A percentile compares a stretch with the other conserved stretches of the same genome.
phyloP scores from a whole-genome alignment of 2,888 invertebrate genomes.

The Cosmia trapezina region DNA sequence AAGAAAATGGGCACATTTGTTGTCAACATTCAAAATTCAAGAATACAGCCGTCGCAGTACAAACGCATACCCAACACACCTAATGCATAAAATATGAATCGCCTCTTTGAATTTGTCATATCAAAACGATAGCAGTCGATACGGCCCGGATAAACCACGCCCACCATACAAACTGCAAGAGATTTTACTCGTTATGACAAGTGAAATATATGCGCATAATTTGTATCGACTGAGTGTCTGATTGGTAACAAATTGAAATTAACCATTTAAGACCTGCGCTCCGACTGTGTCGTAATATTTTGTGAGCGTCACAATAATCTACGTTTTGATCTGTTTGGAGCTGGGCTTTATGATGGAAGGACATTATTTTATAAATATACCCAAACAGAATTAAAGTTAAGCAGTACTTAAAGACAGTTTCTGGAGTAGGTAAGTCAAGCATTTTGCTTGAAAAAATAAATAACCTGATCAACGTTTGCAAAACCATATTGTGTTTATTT shows the following conservation, averaged over 20 bases:
- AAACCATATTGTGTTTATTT: conserved; percentile 48
- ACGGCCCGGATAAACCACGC: conserved; percentile 75
- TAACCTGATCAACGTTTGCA: conserved; percentile 35
- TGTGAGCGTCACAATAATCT: conserved; percentile 27
- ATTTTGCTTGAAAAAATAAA: conserved; percentile 22
- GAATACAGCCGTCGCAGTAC: conserved; percentile 65
- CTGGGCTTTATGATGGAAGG: not conserved
- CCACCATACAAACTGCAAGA: conserved; percentile 71
- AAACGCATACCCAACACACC: conserved; percentile 74
- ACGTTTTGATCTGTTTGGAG: conserved; percentile 23
- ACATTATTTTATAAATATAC: not conserved
- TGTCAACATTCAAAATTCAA: conserved; percentile 62
- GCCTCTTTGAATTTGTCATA: conserved; percentile 86
- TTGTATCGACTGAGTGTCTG: conserved; percentile 70
- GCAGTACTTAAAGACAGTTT: not conserved
- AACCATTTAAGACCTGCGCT: conserved; percentile 52
- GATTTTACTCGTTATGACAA: conserved; percentile 79
- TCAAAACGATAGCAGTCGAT: conserved; percentile 80
- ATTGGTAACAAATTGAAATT: conserved; percentile 68
- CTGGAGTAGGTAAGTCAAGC: not conserved
- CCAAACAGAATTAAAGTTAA: not conserved
- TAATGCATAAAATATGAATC: conserved; percentile 88
- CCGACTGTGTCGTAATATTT: conserved; percentile 38
- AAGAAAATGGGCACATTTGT: conserved; percentile 44
- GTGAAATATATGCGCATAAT: conserved; percentile 78